Conservation (phyloP, 2,113 vertebrate genomes). For the Saguinus imperator region DNA sequence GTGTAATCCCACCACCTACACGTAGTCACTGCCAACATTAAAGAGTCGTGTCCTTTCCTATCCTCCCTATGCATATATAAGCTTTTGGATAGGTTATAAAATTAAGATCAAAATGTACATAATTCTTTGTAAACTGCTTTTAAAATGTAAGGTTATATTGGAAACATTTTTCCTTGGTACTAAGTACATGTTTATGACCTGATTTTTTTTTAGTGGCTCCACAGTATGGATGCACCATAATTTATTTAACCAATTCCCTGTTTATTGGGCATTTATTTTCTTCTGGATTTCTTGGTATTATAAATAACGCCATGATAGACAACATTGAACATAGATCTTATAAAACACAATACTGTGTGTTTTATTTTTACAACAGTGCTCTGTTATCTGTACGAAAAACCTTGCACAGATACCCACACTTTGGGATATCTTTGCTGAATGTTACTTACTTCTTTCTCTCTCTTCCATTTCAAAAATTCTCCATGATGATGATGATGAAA, state of each 20-base stretch:
- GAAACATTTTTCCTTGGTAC: conserved; percentile 4
- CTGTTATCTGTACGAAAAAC: conserved; percentile 25
- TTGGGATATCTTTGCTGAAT: background rate
- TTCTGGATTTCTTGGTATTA: conserved; percentile 48
- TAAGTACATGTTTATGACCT: conserved; percentile 28
- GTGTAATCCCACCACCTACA: background rate
- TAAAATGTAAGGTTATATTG: conserved; percentile 51
- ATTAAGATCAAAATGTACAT: background rate
- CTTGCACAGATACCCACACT: background rate
- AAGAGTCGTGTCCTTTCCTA: background rate
- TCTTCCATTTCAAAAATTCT: conserved; percentile 57
- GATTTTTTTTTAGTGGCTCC: conserved; percentile 33
- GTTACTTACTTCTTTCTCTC: background rate
- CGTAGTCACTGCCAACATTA: background rate
- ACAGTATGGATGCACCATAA: background rate
- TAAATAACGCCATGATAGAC: conserved; percentile 33
- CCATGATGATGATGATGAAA: conserved; percentile 25
- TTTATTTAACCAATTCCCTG: conserved; percentile 37
- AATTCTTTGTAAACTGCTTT: conserved; percentile 46
- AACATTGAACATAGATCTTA: conserved; percentile 34
- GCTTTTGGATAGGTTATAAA: background rate
- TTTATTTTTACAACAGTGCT: background rate
- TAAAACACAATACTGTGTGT: background rate
- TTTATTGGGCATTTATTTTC: conserved; percentile 54
- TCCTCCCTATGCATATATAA: too few relatives aligned